These are phyloP conservation scores for Acromyrmex heyeri DNA, from an alignment of 1,140 invertebrate genomes.

Conservation along the genomic window DNA sequence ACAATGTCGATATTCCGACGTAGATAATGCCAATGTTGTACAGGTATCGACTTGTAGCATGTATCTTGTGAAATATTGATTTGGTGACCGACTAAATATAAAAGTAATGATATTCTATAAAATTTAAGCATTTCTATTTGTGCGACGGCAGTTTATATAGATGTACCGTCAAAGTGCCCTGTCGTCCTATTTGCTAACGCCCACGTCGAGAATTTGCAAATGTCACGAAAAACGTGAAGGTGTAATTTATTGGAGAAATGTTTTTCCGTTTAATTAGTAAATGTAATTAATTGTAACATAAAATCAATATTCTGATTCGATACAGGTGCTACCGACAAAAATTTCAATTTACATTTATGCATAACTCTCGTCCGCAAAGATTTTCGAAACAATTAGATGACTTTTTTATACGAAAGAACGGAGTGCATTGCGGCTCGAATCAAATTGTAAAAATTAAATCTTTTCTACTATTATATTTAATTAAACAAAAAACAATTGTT, in stretches of 20 bases:
- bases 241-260: constrained; percentile 10
- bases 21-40: not conserved
- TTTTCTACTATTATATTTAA: not conserved
- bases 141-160: constrained; percentile 5
- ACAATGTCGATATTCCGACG: constrained; percentile 26
- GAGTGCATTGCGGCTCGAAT: not conserved
- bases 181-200: not conserved
- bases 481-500: not conserved
- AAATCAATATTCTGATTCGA: not conserved
- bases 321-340: not conserved
- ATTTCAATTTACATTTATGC: not conserved
- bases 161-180: not conserved
- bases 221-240: constrained; percentile 43
- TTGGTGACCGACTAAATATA: constrained; percentile 2
- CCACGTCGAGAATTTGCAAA: constrained; percentile 59
- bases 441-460: not conserved
- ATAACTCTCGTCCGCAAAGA: not conserved
- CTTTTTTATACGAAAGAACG: not conserved
- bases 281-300: not conserved
- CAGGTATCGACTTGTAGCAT: not conserved
- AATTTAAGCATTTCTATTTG: constrained; percentile 43
- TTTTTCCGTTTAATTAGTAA: constrained; percentile 17
- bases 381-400: constrained; percentile 49
- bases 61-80: constrained; percentile 29
- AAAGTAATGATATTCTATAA: constrained; percentile 4